Base-by-base conservation (phyloP, 2,113 vertebrate species). In the Trachemys scripta region DNA sequence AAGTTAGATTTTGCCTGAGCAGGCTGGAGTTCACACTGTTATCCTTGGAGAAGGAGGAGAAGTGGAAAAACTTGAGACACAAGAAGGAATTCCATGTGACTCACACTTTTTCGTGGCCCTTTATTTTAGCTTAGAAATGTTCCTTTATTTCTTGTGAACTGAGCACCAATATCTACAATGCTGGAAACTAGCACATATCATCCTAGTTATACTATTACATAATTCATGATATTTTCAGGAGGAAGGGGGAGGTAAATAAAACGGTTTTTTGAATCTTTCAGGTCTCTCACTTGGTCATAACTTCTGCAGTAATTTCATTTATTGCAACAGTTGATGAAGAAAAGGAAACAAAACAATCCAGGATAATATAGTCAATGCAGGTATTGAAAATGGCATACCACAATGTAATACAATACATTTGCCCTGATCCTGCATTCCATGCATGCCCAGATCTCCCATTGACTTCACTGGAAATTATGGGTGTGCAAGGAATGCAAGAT, bases 361-460 rank as follows among this genome's bases (percentile, higher is more conserved):
- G 51, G 38, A 45, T 12, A 4, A 6, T 0, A 17, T 3, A 45
- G 54, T 10, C 31, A 65, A 14, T 9, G 16, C 57, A 83, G 56
- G 50, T 35, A 38, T 38, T 78, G 22, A 78, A 72, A 47, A 78
- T 78, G 38, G 42, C 42, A 78, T 78, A 29, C n/a, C 29, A 2
- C 1, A 4, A 42, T 29, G 82, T 35, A 79, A 72, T 14, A 31
- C 2, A 25, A 17, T 35, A 1, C 1, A 0, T 27, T 1, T 0
- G 57, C 45, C 3, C 24, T 6, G 80, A 50, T 80, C 56, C 90
- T 25, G n/a, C 5, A 45, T 83, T 79, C 57, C 53, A 56, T 5
- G 29, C 56, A n/a, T 59, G 22, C 45, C 54, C 16, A 12, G 3
- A 59, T 51, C 72, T 79, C 81, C 31, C n/a, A 12, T n/a, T 14